A percentile compares a stretch with the other conserved stretches of the same genome.
phyloP scores from a whole-genome alignment of 2,113 vertebrate species.

The Rhipidura dahli region DNA sequence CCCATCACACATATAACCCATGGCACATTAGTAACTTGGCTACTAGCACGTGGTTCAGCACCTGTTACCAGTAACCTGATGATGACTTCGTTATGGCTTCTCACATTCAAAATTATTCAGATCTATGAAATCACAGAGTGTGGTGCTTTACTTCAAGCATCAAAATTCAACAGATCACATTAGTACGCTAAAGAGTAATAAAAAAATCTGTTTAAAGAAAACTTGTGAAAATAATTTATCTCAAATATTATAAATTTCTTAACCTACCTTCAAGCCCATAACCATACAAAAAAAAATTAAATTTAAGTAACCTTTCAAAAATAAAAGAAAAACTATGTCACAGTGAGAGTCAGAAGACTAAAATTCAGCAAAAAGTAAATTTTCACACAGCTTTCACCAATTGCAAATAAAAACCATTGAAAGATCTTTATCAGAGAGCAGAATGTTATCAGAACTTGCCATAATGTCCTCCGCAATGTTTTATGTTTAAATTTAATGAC shows the following conservation, averaged over 20 bases:
- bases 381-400: neutral
- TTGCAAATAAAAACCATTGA: neutral
- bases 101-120: neutral
- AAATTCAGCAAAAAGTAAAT: neutral
- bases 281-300: neutral
- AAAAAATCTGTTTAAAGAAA: neutral
- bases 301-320: neutral
- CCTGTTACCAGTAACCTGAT: neutral
- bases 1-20: neutral
- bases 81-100: neutral
- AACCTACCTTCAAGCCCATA: neutral
- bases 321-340: neutral
- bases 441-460: neutral
- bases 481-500: neutral
- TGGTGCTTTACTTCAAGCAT: neutral
- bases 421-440: neutral
- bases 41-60: neutral
- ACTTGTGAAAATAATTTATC: neutral
- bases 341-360: neutral
- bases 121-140: neutral
- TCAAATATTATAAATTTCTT: neutral
- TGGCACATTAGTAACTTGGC: neutral
- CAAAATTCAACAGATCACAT: neutral
- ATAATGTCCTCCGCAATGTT: rapidly evolving
- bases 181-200: neutral